Evolutionary conservation across 2,797 vertebrate genomes (phyloP).

Genomic region (Xiphorhynchus erythropygius): DNA sequence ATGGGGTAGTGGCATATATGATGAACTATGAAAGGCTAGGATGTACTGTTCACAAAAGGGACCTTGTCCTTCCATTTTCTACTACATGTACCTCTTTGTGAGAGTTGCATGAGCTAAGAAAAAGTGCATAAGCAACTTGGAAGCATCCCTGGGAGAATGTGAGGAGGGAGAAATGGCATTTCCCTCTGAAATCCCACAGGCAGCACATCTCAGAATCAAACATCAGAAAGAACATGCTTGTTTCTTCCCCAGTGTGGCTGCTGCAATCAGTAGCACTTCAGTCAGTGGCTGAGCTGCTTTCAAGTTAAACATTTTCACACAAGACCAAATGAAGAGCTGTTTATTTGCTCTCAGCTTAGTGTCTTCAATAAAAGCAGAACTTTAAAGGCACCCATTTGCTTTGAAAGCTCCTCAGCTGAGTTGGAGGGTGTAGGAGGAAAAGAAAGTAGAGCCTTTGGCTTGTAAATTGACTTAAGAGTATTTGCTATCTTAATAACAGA

Average conservation of each 20-base stretch:
- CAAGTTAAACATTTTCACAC: slow-evolving; percentile 15
- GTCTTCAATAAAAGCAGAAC: background rate
- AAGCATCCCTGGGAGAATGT: background rate
- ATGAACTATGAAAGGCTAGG: background rate
- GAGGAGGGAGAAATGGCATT: background rate
- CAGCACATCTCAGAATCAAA: background rate
- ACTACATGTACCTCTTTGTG: background rate
- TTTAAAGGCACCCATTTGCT: slow-evolving; percentile 30
- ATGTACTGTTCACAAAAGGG: background rate
- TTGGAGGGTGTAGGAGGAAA: background rate
- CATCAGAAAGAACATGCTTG: background rate
- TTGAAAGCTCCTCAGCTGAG: background rate
- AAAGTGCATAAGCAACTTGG: background rate
- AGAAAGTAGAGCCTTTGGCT: slow-evolving; percentile 5
- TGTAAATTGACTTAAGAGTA: background rate
- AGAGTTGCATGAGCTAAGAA: background rate
- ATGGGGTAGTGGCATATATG: background rate
- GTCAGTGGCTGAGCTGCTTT: background rate
- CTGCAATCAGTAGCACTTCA: slow-evolving; percentile 13
- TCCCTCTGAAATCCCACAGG: background rate
- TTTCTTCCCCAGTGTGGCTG: background rate
- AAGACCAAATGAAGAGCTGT: background rate
- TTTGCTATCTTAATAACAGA: background rate
- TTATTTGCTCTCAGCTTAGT: slow-evolving; percentile 23
- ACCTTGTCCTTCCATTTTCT: background rate